phyloP scores from a whole-genome alignment of 2,888 invertebrate genomes.

The Plutella xylostella region DNA sequence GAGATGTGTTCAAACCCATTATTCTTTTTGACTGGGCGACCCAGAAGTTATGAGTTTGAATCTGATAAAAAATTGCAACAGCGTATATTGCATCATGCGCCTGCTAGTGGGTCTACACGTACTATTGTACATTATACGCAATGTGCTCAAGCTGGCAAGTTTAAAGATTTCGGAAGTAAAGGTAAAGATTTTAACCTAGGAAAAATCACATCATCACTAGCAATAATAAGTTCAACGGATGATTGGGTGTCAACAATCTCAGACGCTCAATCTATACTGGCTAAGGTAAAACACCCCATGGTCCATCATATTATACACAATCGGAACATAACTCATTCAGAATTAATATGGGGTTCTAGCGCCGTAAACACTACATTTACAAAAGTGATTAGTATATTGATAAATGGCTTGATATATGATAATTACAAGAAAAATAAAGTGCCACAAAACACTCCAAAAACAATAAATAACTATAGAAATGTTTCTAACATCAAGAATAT shows the following conservation, averaged over 20 bases:
- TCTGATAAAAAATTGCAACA: constrained; percentile 21
- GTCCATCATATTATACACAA: constrained; percentile 36
- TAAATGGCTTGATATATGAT: constrained; percentile 20
- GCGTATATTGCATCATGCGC: constrained; percentile 34
- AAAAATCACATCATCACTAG: constrained; percentile 34
- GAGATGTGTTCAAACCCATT: constrained; percentile 43
- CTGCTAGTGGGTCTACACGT: constrained; percentile 43
- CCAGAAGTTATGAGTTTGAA: constrained; percentile 20
- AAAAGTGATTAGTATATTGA: constrained; percentile 33
- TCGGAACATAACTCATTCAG: constrained; percentile 36
- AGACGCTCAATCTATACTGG: constrained; percentile 35
- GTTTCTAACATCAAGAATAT: no score
- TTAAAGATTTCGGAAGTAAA: constrained; percentile 32
- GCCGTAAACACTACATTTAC: constrained; percentile 30
- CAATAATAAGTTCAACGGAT: constrained; percentile 36
- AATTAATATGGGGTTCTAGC: constrained; percentile 39
- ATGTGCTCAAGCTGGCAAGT: constrained; percentile 26
- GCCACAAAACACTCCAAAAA: neutral
- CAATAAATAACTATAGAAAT: no score
- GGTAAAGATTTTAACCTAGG: constrained; percentile 27
- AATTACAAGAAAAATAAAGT: neutral
- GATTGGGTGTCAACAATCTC: constrained; percentile 37
- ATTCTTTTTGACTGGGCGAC: constrained; percentile 37
- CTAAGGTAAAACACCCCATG: constrained; percentile 34
- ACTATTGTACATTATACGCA: constrained; percentile 38